Evolutionary conservation across 2,797 vertebrate species (phyloP), one percentile per base, ranked within the genome.

Genomic region (Yasuhikotakia modesta): DNA sequence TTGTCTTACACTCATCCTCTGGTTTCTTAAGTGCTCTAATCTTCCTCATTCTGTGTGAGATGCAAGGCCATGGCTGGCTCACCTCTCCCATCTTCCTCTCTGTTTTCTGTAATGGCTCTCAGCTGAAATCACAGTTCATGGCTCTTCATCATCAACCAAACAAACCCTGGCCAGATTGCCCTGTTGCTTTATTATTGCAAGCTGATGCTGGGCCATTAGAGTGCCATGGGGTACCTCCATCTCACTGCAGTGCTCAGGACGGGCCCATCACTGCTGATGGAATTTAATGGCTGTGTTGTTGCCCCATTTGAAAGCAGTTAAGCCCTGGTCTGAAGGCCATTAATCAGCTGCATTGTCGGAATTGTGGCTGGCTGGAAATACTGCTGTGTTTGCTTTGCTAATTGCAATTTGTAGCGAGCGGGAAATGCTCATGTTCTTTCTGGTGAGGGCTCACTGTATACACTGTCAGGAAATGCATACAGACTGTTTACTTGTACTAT

Each of bases 361-460:
- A 68, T 72, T 53, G 55, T 8, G 30, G 35, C 66, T 17, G 11
- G 39, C 45, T 81, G 46, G 52, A 30, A 71, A 79, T 75, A 30
- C 30, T 24, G 22, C 73, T 32, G 71, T 83, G 73, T 83, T 85
- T 85, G 79, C 81, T 79, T 83, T 79, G 53, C 79, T 81, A 77
- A 83, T 80, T 80, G 79, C 45, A 61, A 78, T 71, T 78, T 64
- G 66, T 66, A 75, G 61, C 10, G n/a, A 79, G 73, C 35, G 53
- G 73, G 65, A 69, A 39, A 24, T 39, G 74, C 53, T 64, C 48
- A 57, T n/a, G n/a, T n/a, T n/a, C 16, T 32, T 74, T 79, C 22
- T 14, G 12, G 66, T 21, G 8, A 46, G 70, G 60, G 53, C 50
- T 68, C 32, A 78, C 70, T 65, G 19, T n/a, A 30, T 16, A 67